Evolutionary conservation across 1,140 invertebrate genomes (phyloP), one percentile per base, ranked within the genome.

Genomic region (Drosophila setifemur): DNA sequence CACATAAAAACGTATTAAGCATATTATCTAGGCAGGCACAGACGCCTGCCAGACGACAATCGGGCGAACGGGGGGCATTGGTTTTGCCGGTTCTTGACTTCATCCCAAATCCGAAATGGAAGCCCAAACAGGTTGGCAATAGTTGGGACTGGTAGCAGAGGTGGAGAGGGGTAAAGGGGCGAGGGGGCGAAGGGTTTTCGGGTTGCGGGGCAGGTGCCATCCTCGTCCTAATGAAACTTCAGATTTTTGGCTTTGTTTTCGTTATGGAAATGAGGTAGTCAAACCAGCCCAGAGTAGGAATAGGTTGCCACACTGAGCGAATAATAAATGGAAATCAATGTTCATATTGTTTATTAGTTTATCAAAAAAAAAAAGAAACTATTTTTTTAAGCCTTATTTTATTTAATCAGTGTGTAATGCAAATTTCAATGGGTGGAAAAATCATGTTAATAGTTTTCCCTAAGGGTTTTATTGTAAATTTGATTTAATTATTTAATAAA

Each of bases 1-100:
- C 81, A 63, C 81, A 86, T 86, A 86, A 85, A 85, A 85, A 86
- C 76, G 76, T 86, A 87, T 86, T 86, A 87, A 82, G 81, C 81
- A 76, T 82, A 86, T 86, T 87, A 86, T 86, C 81, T 81, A 68
- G 75, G 69, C 79, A 74, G 69, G 54, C 73, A 67, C 69, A 82
- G 78, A 77, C 78, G 69, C 45, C 79, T 74, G 58, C 52, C 74
- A 83, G 79, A 74, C 78, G 57, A 73, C 53, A 69, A 73, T 64
- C 64, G 64, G 42, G 44, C 43, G 64, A 61, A 75, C 63, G 58
- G 63, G n/a, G 45, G 29, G 42, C 53, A 75, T 72, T 57, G 74
- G 60, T 49, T 86, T 68, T 79, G 66, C 60, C 45, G 48, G 58
- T 43, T 77, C 81, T 76, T 82, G 78, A 83, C 78, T 77, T 83